These are phyloP conservation scores for Noctua janthina DNA, from an alignment of 2,888 invertebrate genomes.

Conservation along the genomic window DNA sequence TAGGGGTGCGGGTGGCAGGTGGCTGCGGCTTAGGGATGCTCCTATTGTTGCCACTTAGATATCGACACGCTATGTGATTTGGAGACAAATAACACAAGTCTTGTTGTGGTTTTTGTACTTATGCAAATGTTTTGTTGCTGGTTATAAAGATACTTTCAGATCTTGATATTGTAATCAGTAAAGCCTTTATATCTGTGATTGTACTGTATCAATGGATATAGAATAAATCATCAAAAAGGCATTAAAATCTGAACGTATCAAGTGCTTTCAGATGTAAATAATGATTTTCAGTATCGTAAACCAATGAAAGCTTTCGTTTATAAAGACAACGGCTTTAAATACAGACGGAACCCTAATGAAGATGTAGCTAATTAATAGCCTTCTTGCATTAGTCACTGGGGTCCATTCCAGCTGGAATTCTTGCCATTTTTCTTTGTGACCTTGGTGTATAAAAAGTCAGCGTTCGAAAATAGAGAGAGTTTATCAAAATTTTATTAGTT, in stretches of 20 bases:
- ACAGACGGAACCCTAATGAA: slow-evolving; percentile 25
- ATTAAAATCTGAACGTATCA: background rate
- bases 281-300: background rate
- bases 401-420: slow-evolving; percentile 34
- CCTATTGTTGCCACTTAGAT: slow-evolving; percentile 47
- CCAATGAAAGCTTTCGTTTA: background rate
- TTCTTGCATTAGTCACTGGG: slow-evolving; percentile 2
- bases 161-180: background rate
- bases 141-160: background rate
- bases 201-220: background rate
- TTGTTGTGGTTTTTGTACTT: background rate
- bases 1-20: slow-evolving; percentile 90
- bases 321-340: background rate
- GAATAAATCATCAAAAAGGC: background rate
- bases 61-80: slow-evolving; percentile 51
- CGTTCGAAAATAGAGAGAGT: background rate
- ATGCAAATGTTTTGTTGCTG: background rate
- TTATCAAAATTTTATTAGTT: background rate
- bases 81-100: background rate
- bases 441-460: slow-evolving; percentile 26
- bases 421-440: slow-evolving; percentile 28
- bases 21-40: slow-evolving; percentile 82
- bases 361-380: slow-evolving; percentile 37
- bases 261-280: background rate
- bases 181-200: background rate